phyloP scores from a whole-genome alignment of 1,140 invertebrate species.

The Pteromalus puparum region DNA sequence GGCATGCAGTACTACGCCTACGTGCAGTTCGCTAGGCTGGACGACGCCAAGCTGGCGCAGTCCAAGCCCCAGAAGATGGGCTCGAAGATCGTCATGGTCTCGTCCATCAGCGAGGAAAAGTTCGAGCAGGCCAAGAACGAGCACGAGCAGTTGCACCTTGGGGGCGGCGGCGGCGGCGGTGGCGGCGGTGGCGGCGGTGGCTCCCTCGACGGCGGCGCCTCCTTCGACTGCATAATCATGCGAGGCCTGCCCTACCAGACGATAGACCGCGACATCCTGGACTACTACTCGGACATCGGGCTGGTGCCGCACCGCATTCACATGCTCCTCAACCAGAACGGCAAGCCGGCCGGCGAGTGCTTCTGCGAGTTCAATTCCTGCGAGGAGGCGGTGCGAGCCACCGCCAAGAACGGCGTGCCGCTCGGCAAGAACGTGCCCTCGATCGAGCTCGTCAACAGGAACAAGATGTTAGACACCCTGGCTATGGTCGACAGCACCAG shows the following conservation, averaged over 20 bases:
- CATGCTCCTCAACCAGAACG: constrained; percentile 82
- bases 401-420: constrained; percentile 81
- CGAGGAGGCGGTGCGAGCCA: constrained; percentile 82
- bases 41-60: constrained; percentile 81
- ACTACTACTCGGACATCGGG: constrained; percentile 87
- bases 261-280: constrained; percentile 85
- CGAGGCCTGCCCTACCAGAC: constrained; percentile 85
- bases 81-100: constrained; percentile 76
- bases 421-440: constrained; percentile 81
- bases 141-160: constrained; percentile 61
- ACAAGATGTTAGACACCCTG: constrained; percentile 76
- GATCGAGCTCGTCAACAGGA: constrained; percentile 80
- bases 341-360: constrained; percentile 86
- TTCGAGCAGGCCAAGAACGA: constrained; percentile 76
- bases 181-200: not conserved
- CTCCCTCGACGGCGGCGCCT: constrained; percentile 5
- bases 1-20: constrained; percentile 79
- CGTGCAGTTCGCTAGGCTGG: constrained; percentile 83
- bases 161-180: not conserved
- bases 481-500: constrained; percentile 63
- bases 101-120: constrained; percentile 74
- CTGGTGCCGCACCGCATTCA: constrained; percentile 86
- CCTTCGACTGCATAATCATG: constrained; percentile 82
- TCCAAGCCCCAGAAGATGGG: constrained; percentile 77
- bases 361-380: constrained; percentile 88